A percentile compares a stretch with the other conserved stretches of the same genome.
phyloP scores from a whole-genome alignment of 2,113 vertebrate species.

The Pipa parva region DNA sequence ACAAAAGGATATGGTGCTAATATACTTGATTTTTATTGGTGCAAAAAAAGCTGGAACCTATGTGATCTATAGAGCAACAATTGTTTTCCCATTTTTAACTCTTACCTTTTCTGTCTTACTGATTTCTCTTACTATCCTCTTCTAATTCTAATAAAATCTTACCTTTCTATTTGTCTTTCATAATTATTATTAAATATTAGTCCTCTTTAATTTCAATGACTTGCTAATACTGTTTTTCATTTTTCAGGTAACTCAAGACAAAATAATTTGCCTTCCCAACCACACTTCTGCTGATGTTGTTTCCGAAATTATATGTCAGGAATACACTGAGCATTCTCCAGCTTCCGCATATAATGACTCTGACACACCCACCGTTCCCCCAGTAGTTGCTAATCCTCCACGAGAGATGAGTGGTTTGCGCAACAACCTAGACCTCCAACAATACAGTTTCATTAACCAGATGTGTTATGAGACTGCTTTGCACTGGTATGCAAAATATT shows the following conservation, averaged over 20 bases:
- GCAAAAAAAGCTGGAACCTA: no score
- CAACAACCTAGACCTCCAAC: constrained; percentile 81
- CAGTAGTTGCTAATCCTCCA: constrained; percentile 33
- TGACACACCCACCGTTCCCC: constrained; percentile 27
- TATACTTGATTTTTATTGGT: no score
- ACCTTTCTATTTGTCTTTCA: no score
- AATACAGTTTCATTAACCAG: constrained; percentile 82
- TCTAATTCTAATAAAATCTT: no score
- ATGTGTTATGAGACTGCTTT: constrained; percentile 82
- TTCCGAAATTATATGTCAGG: constrained; percentile 61
- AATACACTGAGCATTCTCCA: constrained; percentile 54
- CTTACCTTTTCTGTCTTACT: no score
- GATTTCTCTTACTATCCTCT: no score
- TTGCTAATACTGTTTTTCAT: not conserved
- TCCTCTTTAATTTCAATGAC: not conserved
- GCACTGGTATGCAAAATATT: constrained; percentile 88
- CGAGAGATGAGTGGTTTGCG: constrained; percentile 67
- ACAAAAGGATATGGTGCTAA: no score
- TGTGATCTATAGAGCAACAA: no score
- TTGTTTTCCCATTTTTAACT: no score
- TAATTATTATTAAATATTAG: no score
- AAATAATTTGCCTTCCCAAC: constrained; percentile 81
- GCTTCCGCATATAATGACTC: constrained; percentile 35
- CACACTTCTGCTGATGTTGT: constrained; percentile 55
- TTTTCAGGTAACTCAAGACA: constrained; percentile 81